phyloP scores from a whole-genome alignment of 2,113 vertebrate species.

The Nicator chloris region DNA sequence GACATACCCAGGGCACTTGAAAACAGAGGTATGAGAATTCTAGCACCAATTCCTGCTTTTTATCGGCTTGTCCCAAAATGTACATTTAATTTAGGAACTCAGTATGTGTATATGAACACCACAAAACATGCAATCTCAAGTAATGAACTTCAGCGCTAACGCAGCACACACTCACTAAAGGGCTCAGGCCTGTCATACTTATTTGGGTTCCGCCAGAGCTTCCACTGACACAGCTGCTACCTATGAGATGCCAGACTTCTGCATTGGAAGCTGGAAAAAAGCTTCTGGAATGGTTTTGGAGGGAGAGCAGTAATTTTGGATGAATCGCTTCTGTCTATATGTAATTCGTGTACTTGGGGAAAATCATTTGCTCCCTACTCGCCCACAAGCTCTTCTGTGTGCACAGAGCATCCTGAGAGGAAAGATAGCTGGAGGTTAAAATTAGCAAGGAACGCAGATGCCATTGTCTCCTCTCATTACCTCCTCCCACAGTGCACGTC shows the following conservation, averaged over 20 bases:
- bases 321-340: not conserved
- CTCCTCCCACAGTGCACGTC: slow-evolving; percentile 10
- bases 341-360: not conserved
- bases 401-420: not conserved
- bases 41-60: not conserved
- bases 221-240: not conserved
- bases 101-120: not conserved
- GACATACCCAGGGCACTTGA: not conserved
- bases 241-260: no score
- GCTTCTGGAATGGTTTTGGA: not conserved
- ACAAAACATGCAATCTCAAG: not conserved
- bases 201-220: not conserved
- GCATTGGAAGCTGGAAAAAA: not conserved
- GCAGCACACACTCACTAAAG: not conserved
- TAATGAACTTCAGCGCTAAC: not conserved
- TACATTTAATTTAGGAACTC: not conserved
- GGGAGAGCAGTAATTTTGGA: not conserved
- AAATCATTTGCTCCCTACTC: not conserved
- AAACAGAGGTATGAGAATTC: not conserved
- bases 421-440: slow-evolving; percentile 57
- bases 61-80: not conserved
- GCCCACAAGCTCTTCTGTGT: not conserved
- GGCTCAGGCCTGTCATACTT: not conserved
- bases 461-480: slow-evolving; percentile 40
- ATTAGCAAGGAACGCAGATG: slow-evolving; percentile 40